These are phyloP conservation scores for Globodera rostochiensis DNA, from an alignment of 1,140 invertebrate genomes.

Conservation along the genomic window DNA sequence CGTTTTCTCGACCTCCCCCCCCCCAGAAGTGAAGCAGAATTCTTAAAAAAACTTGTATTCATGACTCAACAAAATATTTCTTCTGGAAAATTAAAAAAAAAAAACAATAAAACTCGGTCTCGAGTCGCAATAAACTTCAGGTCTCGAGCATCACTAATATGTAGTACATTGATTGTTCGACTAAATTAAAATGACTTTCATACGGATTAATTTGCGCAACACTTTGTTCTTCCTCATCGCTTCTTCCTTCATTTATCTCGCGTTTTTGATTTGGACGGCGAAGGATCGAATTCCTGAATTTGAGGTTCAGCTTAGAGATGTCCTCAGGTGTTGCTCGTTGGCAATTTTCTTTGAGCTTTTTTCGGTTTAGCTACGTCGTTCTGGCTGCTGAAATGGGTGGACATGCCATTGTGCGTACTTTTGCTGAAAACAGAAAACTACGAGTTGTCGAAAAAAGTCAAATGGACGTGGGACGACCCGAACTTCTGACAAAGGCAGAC, in stretches of 20 bases:
- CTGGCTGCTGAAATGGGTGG: slow-evolving; percentile 64
- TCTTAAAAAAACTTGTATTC: too few relatives aligned
- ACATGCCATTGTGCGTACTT: slow-evolving; percentile 53
- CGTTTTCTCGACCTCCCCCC: too few relatives aligned
- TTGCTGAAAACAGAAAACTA: slow-evolving; percentile 51
- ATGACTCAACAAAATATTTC: too few relatives aligned
- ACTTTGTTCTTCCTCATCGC: slow-evolving; percentile 48
- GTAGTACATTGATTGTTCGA: neutral
- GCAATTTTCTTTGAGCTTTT: slow-evolving; percentile 21
- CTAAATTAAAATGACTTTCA: slow-evolving; percentile 26
- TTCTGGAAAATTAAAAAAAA: too few relatives aligned
- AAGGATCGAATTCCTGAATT: slow-evolving; percentile 58
- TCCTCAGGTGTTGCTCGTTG: slow-evolving; percentile 45
- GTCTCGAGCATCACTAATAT: too few relatives aligned
- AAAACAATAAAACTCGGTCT: too few relatives aligned
- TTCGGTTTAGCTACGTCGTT: slow-evolving; percentile 58
- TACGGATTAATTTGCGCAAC: slow-evolving; percentile 53
- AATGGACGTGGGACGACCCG: slow-evolving; percentile 62
- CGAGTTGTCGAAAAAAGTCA: slow-evolving; percentile 48
- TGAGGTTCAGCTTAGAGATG: slow-evolving; percentile 56
- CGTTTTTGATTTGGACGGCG: slow-evolving; percentile 50
- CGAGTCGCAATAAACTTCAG: too few relatives aligned
- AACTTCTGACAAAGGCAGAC: slow-evolving; percentile 61
- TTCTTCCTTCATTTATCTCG: slow-evolving; percentile 52
- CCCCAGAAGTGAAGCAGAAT: too few relatives aligned